These are phyloP conservation scores for Cercopithecus mona DNA, from an alignment of 2,113 vertebrate species.

Conservation along the genomic window DNA sequence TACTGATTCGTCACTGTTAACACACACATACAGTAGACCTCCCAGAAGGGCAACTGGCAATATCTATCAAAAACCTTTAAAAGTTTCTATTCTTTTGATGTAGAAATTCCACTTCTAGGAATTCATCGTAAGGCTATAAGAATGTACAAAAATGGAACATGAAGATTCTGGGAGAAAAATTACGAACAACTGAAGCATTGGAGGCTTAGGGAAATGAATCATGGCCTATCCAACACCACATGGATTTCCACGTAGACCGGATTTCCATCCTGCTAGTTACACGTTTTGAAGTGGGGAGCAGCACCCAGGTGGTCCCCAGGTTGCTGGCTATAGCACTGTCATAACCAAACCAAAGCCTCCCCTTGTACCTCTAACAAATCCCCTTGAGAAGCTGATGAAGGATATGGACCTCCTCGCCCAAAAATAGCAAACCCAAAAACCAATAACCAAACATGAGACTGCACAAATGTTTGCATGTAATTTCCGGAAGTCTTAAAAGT, in stretches of 20 bases:
- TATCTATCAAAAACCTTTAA: background rate
- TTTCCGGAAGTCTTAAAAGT: background rate
- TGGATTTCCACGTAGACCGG: fast-evolving
- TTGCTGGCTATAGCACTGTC: fast-evolving
- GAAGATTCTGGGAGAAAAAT: background rate
- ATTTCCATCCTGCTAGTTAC: background rate
- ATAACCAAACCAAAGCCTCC: background rate
- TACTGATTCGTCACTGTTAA: too few relatives aligned
- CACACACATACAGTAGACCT: background rate
- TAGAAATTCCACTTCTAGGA: background rate
- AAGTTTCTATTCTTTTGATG: background rate
- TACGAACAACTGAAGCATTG: background rate
- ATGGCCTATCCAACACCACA: fast-evolving
- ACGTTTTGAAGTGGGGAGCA: too few relatives aligned
- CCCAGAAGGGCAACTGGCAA: background rate
- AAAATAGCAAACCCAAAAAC: background rate
- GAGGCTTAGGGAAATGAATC: too few relatives aligned
- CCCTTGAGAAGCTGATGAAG: background rate
- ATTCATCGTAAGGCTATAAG: background rate
- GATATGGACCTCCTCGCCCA: background rate
- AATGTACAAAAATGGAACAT: background rate
- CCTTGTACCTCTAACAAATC: background rate
- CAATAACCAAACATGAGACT: background rate
- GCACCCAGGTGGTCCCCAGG: background rate
- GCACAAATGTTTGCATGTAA: background rate